Conservation (phyloP, 2,797 vertebrate species). For the Pangasius mekongensis region DNA sequence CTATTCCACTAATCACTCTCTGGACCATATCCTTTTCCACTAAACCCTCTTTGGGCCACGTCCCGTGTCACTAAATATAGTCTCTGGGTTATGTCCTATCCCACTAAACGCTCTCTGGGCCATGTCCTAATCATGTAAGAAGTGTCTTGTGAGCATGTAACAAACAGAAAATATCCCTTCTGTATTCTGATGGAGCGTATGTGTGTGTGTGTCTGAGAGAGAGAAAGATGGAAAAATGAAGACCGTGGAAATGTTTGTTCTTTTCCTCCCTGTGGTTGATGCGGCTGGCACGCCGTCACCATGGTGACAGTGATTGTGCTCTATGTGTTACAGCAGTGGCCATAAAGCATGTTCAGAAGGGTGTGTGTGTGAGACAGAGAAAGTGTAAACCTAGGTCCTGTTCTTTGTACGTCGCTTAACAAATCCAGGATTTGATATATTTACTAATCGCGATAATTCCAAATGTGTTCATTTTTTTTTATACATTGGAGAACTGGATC, state of each 20-base stretch:
- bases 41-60: background rate
- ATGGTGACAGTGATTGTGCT: conserved; percentile 46
- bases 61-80: background rate
- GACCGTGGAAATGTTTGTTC: background rate
- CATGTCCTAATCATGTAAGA: background rate
- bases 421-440: background rate
- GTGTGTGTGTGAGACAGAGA: conserved; percentile 23
- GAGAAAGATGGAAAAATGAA: background rate
- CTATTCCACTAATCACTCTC: background rate
- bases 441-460: background rate
- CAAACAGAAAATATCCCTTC: background rate
- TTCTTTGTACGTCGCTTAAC: background rate
- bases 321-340: conserved; percentile 15
- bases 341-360: conserved; percentile 39
- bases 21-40: background rate
- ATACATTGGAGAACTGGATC: background rate
- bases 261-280: conserved; percentile 56
- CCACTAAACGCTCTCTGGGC: background rate
- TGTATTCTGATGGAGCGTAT: background rate
- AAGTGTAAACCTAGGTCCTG: conserved; percentile 26
- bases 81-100: background rate
- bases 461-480: background rate
- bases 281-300: conserved; percentile 33
- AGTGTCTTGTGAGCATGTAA: background rate
- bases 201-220: background rate